These are phyloP conservation scores for Anomalospiza imberbis DNA, from an alignment of 2,797 vertebrate genomes.

Conservation along the genomic window DNA sequence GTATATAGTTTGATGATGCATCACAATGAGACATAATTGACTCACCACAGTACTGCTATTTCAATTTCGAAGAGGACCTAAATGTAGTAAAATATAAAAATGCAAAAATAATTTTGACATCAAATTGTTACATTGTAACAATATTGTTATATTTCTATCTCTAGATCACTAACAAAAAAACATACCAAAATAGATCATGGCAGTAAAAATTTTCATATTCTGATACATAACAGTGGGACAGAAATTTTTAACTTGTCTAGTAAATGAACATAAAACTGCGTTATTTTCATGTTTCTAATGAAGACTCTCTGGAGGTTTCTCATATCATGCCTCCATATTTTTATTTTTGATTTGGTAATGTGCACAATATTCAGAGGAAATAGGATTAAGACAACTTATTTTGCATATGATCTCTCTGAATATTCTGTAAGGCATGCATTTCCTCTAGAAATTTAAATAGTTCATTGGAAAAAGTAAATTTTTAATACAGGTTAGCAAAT, in stretches of 20 bases:
- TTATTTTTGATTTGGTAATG: background rate
- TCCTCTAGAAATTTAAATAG: background rate
- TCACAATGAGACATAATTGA: background rate
- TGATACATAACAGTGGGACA: background rate
- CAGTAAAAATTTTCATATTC: background rate
- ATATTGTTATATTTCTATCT: background rate
- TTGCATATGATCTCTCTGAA: background rate
- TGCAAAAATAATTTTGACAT: background rate
- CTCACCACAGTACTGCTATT: background rate
- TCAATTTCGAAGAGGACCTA: background rate
- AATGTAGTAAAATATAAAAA: background rate
- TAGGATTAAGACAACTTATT: background rate
- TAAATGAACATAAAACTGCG: background rate
- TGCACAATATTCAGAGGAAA: background rate
- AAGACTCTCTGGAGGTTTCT: background rate
- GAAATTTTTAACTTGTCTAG: background rate
- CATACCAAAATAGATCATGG: background rate
- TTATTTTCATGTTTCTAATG: background rate
- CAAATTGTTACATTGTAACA: background rate
- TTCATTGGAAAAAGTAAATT: background rate
- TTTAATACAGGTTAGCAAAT: slow-evolving; percentile 19
- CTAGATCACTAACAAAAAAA: background rate
- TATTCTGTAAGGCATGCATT: background rate
- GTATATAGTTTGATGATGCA: background rate
- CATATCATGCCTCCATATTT: background rate